Conservation (phyloP, 2,888 invertebrate genomes). For the Xanthostigma xanthostigma region DNA sequence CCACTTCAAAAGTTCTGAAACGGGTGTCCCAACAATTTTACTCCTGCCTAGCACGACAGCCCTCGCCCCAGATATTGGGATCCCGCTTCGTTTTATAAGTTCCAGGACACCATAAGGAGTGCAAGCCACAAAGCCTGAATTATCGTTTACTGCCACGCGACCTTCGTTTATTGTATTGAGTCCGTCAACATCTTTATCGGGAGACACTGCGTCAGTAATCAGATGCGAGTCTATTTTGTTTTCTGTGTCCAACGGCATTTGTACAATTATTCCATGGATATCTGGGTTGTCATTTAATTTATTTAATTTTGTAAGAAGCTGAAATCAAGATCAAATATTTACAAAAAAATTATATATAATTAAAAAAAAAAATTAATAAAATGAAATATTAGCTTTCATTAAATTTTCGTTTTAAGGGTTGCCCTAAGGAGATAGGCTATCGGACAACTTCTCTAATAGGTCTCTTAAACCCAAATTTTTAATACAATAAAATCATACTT, state of each 20-base stretch:
- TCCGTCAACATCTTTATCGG: slow-evolving; percentile 91
- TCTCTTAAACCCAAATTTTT: no score
- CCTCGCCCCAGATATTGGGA: slow-evolving; percentile 60
- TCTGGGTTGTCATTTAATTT: slow-evolving; percentile 67
- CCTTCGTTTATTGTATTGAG: slow-evolving; percentile 90
- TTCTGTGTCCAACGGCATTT: slow-evolving; percentile 83
- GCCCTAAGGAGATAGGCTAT: no score
- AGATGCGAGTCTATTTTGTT: slow-evolving; percentile 72
- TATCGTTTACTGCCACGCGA: slow-evolving; percentile 74
- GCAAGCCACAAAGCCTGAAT: slow-evolving; percentile 84
- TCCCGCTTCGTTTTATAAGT: slow-evolving; percentile 68
- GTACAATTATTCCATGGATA: slow-evolving; percentile 91
- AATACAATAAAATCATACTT: no score
- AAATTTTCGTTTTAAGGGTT: no score
- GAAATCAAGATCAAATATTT: slow-evolving; percentile 16
- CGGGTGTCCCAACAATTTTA: slow-evolving; percentile 95
- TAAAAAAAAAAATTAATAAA: background rate
- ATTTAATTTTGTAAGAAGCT: slow-evolving; percentile 54
- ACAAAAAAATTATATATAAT: background rate
- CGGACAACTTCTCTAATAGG: no score
- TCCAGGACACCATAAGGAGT: slow-evolving; percentile 94
- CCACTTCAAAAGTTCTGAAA: slow-evolving; percentile 89
- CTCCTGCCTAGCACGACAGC: slow-evolving; percentile 94
- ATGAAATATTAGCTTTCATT: background rate
- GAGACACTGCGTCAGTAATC: slow-evolving; percentile 74